A percentile compares a stretch with the other conserved stretches of the same genome.
These are phyloP conservation scores for Patella pellucida DNA, from an alignment of 2,888 invertebrate species.

Conservation along the genomic window DNA sequence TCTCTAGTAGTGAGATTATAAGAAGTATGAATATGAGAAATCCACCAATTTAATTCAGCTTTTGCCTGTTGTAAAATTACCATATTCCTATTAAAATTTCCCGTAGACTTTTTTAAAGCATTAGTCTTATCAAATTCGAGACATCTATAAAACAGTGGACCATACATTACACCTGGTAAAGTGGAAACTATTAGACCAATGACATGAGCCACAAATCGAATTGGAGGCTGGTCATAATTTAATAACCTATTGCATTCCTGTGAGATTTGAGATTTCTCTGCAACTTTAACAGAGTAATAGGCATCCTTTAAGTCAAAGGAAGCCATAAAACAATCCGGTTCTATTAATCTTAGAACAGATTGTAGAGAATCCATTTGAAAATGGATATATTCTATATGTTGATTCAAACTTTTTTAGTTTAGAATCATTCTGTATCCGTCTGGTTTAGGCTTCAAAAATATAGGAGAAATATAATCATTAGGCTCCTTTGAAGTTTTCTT, in stretches of 20 bases:
- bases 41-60: constrained; percentile 26
- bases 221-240: neutral
- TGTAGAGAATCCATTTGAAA: constrained; percentile 30
- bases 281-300: constrained; percentile 23
- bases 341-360: constrained; percentile 18
- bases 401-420: constrained; percentile 26
- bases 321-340: constrained; percentile 18
- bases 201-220: constrained; percentile 12
- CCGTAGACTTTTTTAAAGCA: constrained; percentile 20
- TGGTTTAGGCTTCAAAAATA: constrained; percentile 22
- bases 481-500: neutral
- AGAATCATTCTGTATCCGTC: constrained; percentile 23
- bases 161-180: constrained; percentile 8
- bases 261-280: neutral
- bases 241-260: constrained; percentile 4
- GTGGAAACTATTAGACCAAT: constrained; percentile 18
- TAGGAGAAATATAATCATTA: constrained; percentile 29
- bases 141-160: neutral
- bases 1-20: neutral
- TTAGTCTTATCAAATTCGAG: constrained; percentile 19
- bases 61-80: neutral
- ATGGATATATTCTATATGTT: constrained; percentile 21
- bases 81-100: constrained; percentile 15
- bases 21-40: constrained; percentile 13
- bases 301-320: constrained; percentile 26